phyloP scores from a whole-genome alignment of 2,797 vertebrate species.

The Amphiprion clarkii region DNA sequence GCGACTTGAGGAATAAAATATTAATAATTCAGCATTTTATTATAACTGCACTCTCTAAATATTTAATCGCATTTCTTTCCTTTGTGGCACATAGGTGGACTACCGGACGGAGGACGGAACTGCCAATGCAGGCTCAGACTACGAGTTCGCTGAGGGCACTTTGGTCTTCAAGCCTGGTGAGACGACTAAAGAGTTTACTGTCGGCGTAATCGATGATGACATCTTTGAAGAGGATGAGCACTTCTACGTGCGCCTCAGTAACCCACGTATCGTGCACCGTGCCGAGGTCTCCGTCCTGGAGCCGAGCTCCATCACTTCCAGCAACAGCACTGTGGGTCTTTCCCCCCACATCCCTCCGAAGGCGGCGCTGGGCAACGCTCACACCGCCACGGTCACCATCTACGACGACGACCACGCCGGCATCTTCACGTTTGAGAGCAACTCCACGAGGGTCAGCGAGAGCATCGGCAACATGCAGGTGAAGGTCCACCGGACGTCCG shows the following conservation, averaged over 20 bases:
- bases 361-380: constrained; percentile 82
- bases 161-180: constrained; percentile 90
- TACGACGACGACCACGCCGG: constrained; percentile 92
- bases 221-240: constrained; percentile 93
- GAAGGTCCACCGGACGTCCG: constrained; percentile 87
- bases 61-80: constrained; percentile 44
- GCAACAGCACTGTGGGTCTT: constrained; percentile 80
- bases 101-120: constrained; percentile 90
- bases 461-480: constrained; percentile 85
- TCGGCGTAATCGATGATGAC: constrained; percentile 91
- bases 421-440: constrained; percentile 89
- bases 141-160: constrained; percentile 91
- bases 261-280: constrained; percentile 84
- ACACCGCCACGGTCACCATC: constrained; percentile 89
- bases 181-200: constrained; percentile 87
- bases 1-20: constrained; percentile 27
- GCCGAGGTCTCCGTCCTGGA: constrained; percentile 83
- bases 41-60: constrained; percentile 47
- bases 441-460: constrained; percentile 85
- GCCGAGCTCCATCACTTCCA: constrained; percentile 80
- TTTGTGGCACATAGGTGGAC: constrained; percentile 83
- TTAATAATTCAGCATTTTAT: constrained; percentile 66
- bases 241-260: constrained; percentile 90
- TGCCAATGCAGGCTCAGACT: constrained; percentile 91
- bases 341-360: constrained; percentile 80